Evolutionary conservation across 2,113 vertebrate species (phyloP).

Genomic region (Tringa solitaria): DNA sequence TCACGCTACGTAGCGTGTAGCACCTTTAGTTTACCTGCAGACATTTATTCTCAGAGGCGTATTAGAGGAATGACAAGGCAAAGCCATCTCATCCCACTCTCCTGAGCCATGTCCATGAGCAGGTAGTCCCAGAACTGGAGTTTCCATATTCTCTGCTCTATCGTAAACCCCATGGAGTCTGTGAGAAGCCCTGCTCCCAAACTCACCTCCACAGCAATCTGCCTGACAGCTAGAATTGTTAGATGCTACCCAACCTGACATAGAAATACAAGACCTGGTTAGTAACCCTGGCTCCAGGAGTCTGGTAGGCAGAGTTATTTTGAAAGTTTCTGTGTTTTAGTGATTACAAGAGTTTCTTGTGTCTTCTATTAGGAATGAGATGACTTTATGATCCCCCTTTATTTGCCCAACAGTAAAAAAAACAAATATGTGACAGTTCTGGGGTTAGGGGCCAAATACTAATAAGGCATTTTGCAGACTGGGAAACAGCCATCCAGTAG

Average conservation of each 20-base stretch:
- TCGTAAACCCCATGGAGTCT: not conserved
- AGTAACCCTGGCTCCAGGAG: not conserved
- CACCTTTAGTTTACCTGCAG: not conserved
- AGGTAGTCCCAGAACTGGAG: not conserved
- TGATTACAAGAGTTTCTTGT: not conserved
- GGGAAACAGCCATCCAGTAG: not conserved
- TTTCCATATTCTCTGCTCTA: not conserved
- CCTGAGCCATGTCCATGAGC: not conserved
- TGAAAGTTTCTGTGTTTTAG: not conserved
- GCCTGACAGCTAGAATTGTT: not conserved
- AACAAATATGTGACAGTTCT: not conserved
- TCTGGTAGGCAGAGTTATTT: not conserved
- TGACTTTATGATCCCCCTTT: not conserved
- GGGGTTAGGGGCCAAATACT: not conserved
- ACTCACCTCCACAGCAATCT: not conserved
- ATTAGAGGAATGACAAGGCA: not conserved
- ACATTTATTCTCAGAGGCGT: not conserved
- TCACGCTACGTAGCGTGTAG: fast-evolving
- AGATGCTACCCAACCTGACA: not conserved
- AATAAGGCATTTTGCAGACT: not conserved
- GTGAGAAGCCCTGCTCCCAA: not conserved
- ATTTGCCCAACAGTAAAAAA: not conserved
- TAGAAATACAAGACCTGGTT: not conserved
- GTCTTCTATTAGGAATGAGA: not conserved
- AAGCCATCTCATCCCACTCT: not conserved